Evolutionary conservation across 1,140 invertebrate species (phyloP), one percentile per base, ranked within the genome.

Genomic region (Drosophila funebris): DNA sequence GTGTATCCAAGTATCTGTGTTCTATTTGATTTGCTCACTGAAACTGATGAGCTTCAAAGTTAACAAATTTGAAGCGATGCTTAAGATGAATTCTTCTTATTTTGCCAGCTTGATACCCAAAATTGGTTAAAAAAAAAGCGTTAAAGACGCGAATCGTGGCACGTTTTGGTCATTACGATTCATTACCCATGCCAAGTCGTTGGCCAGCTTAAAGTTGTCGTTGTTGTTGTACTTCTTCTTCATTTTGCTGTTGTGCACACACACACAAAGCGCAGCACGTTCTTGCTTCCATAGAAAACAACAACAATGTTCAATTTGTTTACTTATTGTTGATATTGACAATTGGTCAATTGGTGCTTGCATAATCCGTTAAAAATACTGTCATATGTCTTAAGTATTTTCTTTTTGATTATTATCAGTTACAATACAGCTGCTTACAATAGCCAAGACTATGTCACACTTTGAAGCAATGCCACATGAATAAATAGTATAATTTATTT

Each of bases 161-260:
- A 85, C 81, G 81, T 85, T 85, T 85, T 82, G 66, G 53, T 85
- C 84, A 85, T 85, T 85, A 85, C 62, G 81, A 68, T 62, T 53
- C 70, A 85, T 62, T 87, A 73, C 62, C 70, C 37, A 73, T 73
- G 44, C 50, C 68, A 71, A 73, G 39, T 61, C 43, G 62, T 72
- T 71, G 48, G 60, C 36, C 62, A 72, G 63, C 46, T 64, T 18
- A 50, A 36, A 69, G 44, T 46, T 64, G 16, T 56, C 37, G 13
- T 53, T 63, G 7, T 62, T 63, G 24, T 37, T 72, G 14, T 37
- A n/a, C n/a, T n/a, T n/a, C n/a, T n/a, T n/a, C n/a, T n/a, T n/a
- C n/a, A n/a, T 76, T 13, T 73, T 67, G 9, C 44, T 66, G 60
- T 46, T 64, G 56, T 62, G 36, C 22, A 36, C 20, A 46, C 52